A percentile compares a stretch with the other conserved stretches of the same genome.
phyloP scores from a whole-genome alignment of 2,797 vertebrate species.

The Pagetopsis macropterus region DNA sequence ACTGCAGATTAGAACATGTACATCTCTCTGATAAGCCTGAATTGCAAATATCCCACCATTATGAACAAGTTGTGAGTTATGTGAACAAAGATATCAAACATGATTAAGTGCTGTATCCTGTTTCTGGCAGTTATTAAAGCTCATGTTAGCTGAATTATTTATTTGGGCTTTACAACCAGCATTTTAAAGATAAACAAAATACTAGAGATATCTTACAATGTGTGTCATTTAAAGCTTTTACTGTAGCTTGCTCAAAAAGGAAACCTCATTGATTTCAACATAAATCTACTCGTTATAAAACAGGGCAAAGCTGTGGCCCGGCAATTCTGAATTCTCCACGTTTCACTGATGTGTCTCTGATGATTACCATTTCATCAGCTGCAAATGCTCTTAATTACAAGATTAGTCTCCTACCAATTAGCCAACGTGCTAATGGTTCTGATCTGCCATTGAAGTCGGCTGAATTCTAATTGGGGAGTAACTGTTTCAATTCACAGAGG shows the following conservation, averaged over 20 bases:
- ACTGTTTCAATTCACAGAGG: constrained; percentile 78
- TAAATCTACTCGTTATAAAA: constrained; percentile 56
- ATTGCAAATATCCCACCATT: constrained; percentile 30
- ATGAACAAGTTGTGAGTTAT: constrained; percentile 18
- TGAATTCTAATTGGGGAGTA: constrained; percentile 81
- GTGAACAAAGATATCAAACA: constrained; percentile 37
- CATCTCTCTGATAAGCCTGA: constrained; percentile 27
- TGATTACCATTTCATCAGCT: constrained; percentile 84
- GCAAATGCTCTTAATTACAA: constrained; percentile 86
- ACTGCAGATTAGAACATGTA: constrained; percentile 36
- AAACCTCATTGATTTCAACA: constrained; percentile 37
- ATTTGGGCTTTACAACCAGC: constrained; percentile 2
- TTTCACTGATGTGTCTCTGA: constrained; percentile 76
- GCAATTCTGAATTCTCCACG: constrained; percentile 57
- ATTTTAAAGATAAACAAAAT: constrained; percentile 26
- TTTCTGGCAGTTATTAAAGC: constrained; percentile 17
- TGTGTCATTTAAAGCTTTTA: constrained; percentile 35
- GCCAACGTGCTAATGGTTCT: constrained; percentile 80
- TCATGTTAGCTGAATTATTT: constrained; percentile 36
- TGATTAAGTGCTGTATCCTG: constrained; percentile 21
- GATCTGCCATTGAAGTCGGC: constrained; percentile 78
- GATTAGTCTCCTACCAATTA: constrained; percentile 86
- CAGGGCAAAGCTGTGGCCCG: constrained; percentile 58
- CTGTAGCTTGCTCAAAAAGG: constrained; percentile 17
- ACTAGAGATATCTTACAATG: constrained; percentile 10